phyloP scores from a whole-genome alignment of 2,113 vertebrate species.

The Ornithorhynchus anatinus region DNA sequence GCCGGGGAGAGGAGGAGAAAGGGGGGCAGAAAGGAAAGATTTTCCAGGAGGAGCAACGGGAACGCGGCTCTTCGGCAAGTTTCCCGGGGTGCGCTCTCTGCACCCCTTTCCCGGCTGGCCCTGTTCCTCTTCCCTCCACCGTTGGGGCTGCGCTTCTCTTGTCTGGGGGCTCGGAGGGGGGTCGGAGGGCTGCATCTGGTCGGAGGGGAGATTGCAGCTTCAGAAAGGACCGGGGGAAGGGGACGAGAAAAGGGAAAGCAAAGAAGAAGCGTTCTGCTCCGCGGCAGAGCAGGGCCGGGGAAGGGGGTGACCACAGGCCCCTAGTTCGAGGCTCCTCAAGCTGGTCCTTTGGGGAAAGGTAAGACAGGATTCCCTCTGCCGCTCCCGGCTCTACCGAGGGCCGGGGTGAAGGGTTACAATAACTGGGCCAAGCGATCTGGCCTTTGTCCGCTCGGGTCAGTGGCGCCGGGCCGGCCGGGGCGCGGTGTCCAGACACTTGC shows the following conservation, averaged over 20 bases:
- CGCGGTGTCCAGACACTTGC: constrained; percentile 73
- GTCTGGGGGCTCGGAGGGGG: too few species aligned
- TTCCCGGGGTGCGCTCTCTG: fast-evolving
- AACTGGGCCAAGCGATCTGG: constrained; percentile 75
- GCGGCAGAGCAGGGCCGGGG: background rate
- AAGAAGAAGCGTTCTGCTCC: constrained; percentile 20
- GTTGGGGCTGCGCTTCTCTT: too few species aligned
- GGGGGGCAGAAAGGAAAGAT: too few species aligned
- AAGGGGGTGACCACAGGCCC: constrained; percentile 37
- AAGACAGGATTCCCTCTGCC: too few species aligned
- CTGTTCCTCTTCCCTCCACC: background rate
- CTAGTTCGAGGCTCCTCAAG: constrained; percentile 34
- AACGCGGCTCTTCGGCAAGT: too few species aligned
- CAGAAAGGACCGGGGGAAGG: background rate
- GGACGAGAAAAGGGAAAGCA: constrained; percentile 7
- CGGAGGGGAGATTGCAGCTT: background rate
- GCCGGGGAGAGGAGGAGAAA: too few species aligned
- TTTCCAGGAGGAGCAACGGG: too few species aligned
- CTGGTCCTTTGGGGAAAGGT: too few species aligned
- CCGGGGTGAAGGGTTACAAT: constrained; percentile 77
- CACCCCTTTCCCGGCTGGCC: background rate
- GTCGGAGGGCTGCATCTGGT: too few species aligned
- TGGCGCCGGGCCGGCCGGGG: constrained; percentile 29
- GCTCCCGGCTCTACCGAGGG: constrained; percentile 46
- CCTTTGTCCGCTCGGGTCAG: constrained; percentile 75